Evolutionary conservation across 2,797 vertebrate species (phyloP), one percentile per base, ranked within the genome.

Genomic region (Spinus pinus): DNA sequence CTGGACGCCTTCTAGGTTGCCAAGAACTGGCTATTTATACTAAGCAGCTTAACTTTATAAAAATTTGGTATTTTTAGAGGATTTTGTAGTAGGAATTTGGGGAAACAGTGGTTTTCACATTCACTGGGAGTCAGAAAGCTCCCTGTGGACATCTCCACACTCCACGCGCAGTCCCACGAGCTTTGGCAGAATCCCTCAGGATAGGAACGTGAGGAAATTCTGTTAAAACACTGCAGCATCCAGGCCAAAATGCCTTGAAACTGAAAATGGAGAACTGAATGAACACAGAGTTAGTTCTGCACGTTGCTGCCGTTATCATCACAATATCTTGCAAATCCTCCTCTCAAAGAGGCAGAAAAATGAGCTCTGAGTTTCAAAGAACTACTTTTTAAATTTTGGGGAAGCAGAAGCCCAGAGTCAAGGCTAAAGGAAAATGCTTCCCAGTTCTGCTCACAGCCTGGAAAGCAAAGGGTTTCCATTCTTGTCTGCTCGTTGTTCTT

Each of bases 71-170:
- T 57, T 65, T 88, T 72, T 78, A 61, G 75, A 81, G 61, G 37
- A 46, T 72, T 69, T 73, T 79, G 84, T 53, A 49, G 71, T 20
- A 80, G 54, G 33, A 77, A 91, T 35, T 66, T 1, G 5, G 49
- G 41, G 72, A 81, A 88, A 62, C 21, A 21, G 2, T 49, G 50
- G 46, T 21, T 83, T 83, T 78, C 47, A 23, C 21, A 47, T 28
- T 72, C 35, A 24, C 8, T 27, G n/a, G 53, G 56, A 93, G 78
- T 31, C 69, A 71, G 69, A 86, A 77, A 81, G 75, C 23, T 90
- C 91, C 79, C 87, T 47, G 1, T 15, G 75, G 79, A 18, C 41
- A 64, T 53, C 49, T 82, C 31, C 53, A 53, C 28, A 0, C 50
- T 53, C 60, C 37, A 42, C 6, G 0, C 2, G 2, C 33, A 31